A percentile compares a stretch with the other conserved stretches of the same genome.
phyloP scores from a whole-genome alignment of 2,113 vertebrate species.

The Hemichromis elongatus region DNA sequence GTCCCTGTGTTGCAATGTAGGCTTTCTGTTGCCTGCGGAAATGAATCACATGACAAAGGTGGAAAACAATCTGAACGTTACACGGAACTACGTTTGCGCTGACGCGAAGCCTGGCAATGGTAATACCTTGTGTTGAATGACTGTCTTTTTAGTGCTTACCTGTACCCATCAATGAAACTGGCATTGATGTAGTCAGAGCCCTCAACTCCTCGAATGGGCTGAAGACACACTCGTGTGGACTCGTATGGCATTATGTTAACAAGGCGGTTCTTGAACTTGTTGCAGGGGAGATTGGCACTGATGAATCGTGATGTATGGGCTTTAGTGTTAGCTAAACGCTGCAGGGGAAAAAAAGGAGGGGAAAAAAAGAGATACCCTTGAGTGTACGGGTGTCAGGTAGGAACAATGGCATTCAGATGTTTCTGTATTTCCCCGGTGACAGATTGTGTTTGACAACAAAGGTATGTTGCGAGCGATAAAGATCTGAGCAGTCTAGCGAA shows the following conservation, averaged over 20 bases:
- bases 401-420: not conserved
- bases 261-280: constrained; percentile 99
- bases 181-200: constrained; percentile 99
- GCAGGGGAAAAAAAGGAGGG: not conserved
- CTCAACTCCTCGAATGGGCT: constrained; percentile 97
- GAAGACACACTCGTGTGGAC: constrained; percentile 94
- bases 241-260: constrained; percentile 99
- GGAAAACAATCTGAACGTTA: not conserved
- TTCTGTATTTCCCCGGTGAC: not conserved
- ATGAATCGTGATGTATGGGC: constrained; percentile 99
- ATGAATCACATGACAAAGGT: not conserved
- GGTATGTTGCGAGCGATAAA: constrained; percentile 6
- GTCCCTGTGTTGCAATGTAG: constrained; percentile 97
- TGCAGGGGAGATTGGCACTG: constrained; percentile 99
- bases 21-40: constrained; percentile 90
- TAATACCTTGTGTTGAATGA: not conserved
- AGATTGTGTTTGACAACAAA: constrained; percentile 6
- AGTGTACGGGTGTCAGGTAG: not conserved
- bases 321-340: constrained; percentile 98
- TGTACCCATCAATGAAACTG: constrained; percentile 99
- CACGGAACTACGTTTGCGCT: not conserved
- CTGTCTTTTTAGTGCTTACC: constrained; percentile 64
- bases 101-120: not conserved
- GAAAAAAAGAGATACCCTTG: not conserved
- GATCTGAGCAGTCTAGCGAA: not conserved